phyloP scores from a whole-genome alignment of 2,888 invertebrate species.

The Tanytarsus gracilentus region DNA sequence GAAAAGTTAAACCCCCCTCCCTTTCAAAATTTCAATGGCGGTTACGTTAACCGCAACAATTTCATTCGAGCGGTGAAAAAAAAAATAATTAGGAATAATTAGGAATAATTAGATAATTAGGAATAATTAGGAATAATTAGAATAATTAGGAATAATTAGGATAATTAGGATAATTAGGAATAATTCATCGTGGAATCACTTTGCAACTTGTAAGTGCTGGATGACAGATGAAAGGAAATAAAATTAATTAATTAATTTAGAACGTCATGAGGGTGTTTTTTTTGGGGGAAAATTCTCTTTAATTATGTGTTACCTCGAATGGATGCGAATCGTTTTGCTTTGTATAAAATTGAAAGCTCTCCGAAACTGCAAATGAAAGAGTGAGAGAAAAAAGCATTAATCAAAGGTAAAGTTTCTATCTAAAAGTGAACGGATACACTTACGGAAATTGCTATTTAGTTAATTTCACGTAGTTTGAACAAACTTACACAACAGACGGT shows the following conservation, averaged over 20 bases:
- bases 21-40: too few species aligned
- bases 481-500: constrained; percentile 56
- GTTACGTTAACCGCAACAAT: too few species aligned
- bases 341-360: constrained; percentile 88
- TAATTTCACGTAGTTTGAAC: not conserved
- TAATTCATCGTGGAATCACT: too few species aligned
- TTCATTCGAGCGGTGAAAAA: too few species aligned
- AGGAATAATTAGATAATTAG: too few species aligned
- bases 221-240: not conserved
- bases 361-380: constrained; percentile 48
- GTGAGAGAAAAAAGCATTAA: not conserved
- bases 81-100: too few species aligned
- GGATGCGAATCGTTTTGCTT: constrained; percentile 82
- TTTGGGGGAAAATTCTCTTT: constrained; percentile 8
- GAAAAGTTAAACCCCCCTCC: too few species aligned
- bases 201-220: constrained; percentile 67
- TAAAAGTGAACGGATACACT: not conserved
- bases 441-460: constrained; percentile 11
- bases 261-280: not conserved
- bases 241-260: constrained; percentile 8
- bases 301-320: constrained; percentile 58
- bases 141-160: too few species aligned
- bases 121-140: too few species aligned
- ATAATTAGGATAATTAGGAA: too few species aligned
- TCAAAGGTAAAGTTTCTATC: not conserved